These are phyloP conservation scores for Crocuta crocuta DNA, from an alignment of 2,113 vertebrate genomes.

Conservation along the genomic window DNA sequence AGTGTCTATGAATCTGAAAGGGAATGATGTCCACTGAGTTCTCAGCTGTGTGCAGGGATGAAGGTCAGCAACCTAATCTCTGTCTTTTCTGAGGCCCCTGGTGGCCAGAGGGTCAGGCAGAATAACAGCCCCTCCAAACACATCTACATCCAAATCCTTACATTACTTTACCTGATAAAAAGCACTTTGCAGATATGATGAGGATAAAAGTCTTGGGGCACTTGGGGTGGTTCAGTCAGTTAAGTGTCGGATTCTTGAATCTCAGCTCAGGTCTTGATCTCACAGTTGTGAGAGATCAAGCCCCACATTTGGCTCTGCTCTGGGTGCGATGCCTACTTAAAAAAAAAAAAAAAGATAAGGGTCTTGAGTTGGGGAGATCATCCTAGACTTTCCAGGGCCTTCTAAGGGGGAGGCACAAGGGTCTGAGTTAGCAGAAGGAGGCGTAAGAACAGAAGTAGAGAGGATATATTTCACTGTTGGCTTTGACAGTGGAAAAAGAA, in stretches of 20 bases:
- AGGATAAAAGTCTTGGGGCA: neutral
- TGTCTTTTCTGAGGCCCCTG: neutral
- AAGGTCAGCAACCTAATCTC: neutral
- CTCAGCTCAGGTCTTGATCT: too few relatives aligned
- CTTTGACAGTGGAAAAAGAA: neutral
- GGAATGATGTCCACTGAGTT: neutral
- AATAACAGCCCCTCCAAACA: neutral
- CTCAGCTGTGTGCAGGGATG: neutral
- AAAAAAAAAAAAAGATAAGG: neutral
- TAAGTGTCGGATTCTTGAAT: too few relatives aligned
- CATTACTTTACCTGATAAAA: neutral
- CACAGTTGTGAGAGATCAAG: too few relatives aligned
- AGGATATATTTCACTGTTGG: too few relatives aligned
- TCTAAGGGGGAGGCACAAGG: too few relatives aligned
- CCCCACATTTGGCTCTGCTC: too few relatives aligned
- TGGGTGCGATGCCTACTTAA: too few relatives aligned
- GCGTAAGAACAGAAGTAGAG: neutral
- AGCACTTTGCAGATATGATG: neutral
- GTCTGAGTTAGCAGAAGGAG: too few relatives aligned
- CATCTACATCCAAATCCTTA: neutral
- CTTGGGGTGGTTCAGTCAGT: too few relatives aligned
- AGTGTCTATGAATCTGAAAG: neutral
- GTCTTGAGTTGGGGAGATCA: neutral
- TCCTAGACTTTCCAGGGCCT: neutral
- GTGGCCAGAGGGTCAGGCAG: neutral